Evolutionary conservation across 2,888 invertebrate genomes (phyloP).

Genomic region (Mythimna albipuncta): DNA sequence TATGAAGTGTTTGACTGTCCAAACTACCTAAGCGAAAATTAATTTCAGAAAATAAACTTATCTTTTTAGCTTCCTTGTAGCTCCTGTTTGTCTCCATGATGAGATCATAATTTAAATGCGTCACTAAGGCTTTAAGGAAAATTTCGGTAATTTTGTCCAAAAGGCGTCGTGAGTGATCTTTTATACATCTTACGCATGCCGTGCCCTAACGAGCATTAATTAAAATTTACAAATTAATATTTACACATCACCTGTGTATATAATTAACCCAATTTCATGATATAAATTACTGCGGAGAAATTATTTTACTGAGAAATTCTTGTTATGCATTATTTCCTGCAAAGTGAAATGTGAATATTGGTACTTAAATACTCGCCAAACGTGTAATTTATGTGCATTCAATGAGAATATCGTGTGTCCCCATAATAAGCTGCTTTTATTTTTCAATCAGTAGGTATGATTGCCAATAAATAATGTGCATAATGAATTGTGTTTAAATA

Average conservation of each 20-base stretch:
- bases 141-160: constrained; percentile 40
- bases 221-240: constrained; percentile 64
- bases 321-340: constrained; percentile 39
- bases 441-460: not conserved
- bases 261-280: constrained; percentile 62
- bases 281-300: constrained; percentile 46
- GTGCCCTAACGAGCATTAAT: constrained; percentile 58
- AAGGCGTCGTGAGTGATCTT: constrained; percentile 49
- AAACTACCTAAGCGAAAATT: not conserved
- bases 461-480: not conserved
- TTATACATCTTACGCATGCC: constrained; percentile 49
- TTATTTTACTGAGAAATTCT: constrained; percentile 36
- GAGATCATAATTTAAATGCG: constrained; percentile 35
- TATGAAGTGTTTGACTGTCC: not conserved
- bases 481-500: not conserved
- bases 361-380: constrained; percentile 27
- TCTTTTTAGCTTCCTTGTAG: not conserved
- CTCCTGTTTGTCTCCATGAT: not conserved
- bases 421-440: constrained; percentile 18
- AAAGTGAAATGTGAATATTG: constrained; percentile 10
- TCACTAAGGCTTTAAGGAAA: constrained; percentile 27
- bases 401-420: constrained; percentile 2
- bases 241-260: constrained; percentile 62
- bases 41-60: not conserved
- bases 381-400: constrained; percentile 24